A percentile compares a stretch with the other conserved stretches of the same genome.
phyloP scores from a whole-genome alignment of 2,797 vertebrate species.

The Enteromius thamalakanensis region DNA sequence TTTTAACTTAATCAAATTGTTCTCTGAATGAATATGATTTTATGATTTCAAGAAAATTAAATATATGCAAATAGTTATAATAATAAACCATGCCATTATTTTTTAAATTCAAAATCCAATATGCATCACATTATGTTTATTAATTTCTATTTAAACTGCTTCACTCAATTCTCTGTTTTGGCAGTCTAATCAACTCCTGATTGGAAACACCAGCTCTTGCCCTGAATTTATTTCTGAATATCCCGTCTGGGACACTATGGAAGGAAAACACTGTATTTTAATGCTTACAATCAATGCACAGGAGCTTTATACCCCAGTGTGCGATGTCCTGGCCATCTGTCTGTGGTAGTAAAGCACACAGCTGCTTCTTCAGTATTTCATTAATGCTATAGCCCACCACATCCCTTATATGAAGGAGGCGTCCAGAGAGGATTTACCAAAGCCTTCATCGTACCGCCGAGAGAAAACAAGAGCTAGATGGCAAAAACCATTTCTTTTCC shows the following conservation, averaged over 20 bases:
- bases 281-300: neutral
- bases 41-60: no score
- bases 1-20: neutral
- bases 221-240: neutral
- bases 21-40: neutral
- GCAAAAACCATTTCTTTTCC: neutral
- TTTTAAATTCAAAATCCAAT: no score
- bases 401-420: conserved; percentile 10
- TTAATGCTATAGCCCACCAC: conserved; percentile 24
- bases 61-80: neutral
- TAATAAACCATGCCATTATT: neutral
- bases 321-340: conserved; percentile 42
- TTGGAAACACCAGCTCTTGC: neutral
- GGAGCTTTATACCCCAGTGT: conserved; percentile 10
- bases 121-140: no score
- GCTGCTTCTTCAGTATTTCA: conserved; percentile 32
- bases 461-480: conserved; percentile 32
- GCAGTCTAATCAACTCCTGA: neutral
- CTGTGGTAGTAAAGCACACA: conserved; percentile 20
- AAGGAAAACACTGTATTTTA: neutral
- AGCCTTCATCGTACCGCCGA: conserved; percentile 26
- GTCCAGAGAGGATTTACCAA: conserved; percentile 21
- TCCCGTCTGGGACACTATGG: neutral
- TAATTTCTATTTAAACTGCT: no score
- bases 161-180: no score